Evolutionary conservation across 2,113 vertebrate species (phyloP).

Genomic region (Herpetotheres cachinnans): DNA sequence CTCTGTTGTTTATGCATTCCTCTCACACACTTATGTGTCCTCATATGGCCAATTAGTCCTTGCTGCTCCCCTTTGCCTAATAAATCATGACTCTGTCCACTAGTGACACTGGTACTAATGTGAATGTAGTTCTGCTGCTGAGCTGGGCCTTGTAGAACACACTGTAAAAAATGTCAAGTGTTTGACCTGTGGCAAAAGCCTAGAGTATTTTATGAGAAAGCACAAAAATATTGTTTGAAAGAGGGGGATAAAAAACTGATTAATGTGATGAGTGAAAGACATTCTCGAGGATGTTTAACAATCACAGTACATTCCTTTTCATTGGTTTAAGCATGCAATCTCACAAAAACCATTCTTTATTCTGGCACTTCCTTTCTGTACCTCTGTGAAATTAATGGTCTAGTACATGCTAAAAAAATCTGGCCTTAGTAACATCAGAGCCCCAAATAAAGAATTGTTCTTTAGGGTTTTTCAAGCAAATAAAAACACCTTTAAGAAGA

Average conservation of each 20-base stretch:
- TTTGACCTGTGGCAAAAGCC: slow-evolving; percentile 21
- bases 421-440: neutral
- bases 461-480: neutral
- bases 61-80: slow-evolving; percentile 43
- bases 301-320: neutral
- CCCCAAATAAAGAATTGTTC: neutral
- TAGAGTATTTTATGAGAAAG: neutral
- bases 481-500: neutral
- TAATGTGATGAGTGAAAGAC: neutral
- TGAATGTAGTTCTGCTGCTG: slow-evolving; percentile 40
- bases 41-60: slow-evolving; percentile 26
- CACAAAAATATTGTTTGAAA: neutral
- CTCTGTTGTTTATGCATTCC: slow-evolving; percentile 14
- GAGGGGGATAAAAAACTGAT: neutral
- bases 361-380: neutral
- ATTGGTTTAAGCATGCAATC: neutral
- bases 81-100: slow-evolving; percentile 53
- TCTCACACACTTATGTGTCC: neutral
- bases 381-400: neutral
- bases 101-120: slow-evolving; percentile 40
- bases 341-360: neutral
- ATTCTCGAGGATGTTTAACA: neutral
- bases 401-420: neutral
- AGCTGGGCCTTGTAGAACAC: slow-evolving; percentile 49
- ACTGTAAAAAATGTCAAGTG: slow-evolving; percentile 23